phyloP scores from a whole-genome alignment of 2,888 invertebrate genomes.

The Phengaris alcon region DNA sequence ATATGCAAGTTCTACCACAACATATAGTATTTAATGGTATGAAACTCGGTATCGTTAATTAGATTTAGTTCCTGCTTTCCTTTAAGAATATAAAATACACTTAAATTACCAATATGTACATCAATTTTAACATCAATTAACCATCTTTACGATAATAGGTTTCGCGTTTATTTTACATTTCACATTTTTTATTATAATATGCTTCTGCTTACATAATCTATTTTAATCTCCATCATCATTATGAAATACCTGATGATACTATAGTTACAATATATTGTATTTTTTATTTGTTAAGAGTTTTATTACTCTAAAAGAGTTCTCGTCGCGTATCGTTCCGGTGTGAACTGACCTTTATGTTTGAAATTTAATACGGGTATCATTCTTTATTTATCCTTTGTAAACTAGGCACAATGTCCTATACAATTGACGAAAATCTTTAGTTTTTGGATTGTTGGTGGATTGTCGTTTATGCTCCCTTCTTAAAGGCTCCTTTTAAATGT shows the following conservation, averaged over 20 bases:
- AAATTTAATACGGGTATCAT: slow-evolving; percentile 15
- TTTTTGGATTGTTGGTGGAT: background rate
- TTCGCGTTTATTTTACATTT: background rate
- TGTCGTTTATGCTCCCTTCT: background rate
- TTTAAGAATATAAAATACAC: background rate
- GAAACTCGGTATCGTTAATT: background rate
- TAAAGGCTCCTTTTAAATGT: background rate
- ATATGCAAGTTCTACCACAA: background rate
- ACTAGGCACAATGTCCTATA: background rate
- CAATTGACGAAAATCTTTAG: background rate
- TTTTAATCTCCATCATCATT: background rate
- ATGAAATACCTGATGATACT: too few relatives aligned
- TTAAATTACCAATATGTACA: background rate
- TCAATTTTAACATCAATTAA: slow-evolving; percentile 3
- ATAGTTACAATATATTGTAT: background rate
- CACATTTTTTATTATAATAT: background rate
- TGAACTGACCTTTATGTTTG: background rate
- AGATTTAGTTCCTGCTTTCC: background rate
- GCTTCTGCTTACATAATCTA: background rate
- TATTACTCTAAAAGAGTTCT: background rate
- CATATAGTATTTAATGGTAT: background rate
- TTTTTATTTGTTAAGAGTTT: background rate
- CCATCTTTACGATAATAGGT: background rate
- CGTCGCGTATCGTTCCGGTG: too few relatives aligned
- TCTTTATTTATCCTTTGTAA: background rate